Percentiles rank a stretch among this genome's conserved stretches.
These are phyloP conservation scores for Phyllotreta striolata DNA, from an alignment of 2,888 invertebrate genomes.

Conservation along the genomic window DNA sequence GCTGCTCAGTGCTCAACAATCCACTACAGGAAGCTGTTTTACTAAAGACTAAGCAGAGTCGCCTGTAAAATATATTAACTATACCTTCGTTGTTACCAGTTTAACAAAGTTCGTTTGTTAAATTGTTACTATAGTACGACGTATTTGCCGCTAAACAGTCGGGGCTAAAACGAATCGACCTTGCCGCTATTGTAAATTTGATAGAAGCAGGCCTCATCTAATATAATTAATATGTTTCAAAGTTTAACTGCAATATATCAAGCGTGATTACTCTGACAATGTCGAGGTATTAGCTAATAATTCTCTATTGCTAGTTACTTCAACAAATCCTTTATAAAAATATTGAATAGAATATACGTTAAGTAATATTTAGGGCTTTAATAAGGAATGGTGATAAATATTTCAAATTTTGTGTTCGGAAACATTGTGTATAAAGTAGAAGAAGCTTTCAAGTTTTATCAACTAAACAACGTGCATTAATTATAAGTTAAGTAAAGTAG, in stretches of 20 bases:
- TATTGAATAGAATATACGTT: too few relatives aligned
- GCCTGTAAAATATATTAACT: conserved; percentile 26
- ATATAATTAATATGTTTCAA: conserved; percentile 18
- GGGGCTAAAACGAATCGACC: conserved; percentile 19
- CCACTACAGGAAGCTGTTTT: conserved; percentile 19
- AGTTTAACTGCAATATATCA: conserved; percentile 23
- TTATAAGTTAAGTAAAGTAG: conserved; percentile 24
- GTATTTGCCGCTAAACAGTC: conserved; percentile 25
- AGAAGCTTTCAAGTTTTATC: conserved; percentile 23
- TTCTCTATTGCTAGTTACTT: too few relatives aligned
- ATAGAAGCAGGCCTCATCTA: conserved; percentile 19
- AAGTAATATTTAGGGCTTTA: too few relatives aligned
- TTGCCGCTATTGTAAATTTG: conserved; percentile 22
- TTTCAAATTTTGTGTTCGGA: conserved; percentile 16
- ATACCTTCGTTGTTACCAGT: conserved; percentile 28
- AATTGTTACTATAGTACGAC: conserved; percentile 25
- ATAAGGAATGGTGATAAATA: not conserved
- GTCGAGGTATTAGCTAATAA: too few relatives aligned
- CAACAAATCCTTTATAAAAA: too few relatives aligned
- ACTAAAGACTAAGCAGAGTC: conserved; percentile 13
- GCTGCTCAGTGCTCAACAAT: not conserved
- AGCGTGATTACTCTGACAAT: not conserved
- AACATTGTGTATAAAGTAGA: conserved; percentile 12
- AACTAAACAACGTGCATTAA: conserved; percentile 26
- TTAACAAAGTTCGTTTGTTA: conserved; percentile 24